These are phyloP conservation scores for Alectoris magna DNA, from an alignment of 2,797 vertebrate species.

Conservation along the genomic window DNA sequence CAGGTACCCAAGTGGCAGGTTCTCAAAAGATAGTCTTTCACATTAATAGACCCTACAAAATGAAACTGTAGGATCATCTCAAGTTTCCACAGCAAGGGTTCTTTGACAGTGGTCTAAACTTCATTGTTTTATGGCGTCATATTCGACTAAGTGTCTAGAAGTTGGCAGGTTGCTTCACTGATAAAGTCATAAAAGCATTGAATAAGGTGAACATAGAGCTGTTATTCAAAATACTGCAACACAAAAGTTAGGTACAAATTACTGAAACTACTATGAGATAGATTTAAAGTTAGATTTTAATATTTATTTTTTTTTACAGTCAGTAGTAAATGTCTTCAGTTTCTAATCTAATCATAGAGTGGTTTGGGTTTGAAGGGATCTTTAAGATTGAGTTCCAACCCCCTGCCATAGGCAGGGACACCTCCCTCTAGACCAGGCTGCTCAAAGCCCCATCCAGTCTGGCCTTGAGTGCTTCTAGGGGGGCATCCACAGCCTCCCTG, in stretches of 20 bases:
- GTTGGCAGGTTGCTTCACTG: not conserved
- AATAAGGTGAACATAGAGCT: not conserved
- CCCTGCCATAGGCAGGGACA: too few relatives aligned
- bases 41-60: not conserved
- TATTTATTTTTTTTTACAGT: not conserved
- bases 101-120: not conserved
- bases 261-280: not conserved
- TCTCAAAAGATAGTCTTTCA: not conserved
- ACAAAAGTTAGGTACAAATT: not conserved
- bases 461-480: too few relatives aligned
- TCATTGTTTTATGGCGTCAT: not conserved
- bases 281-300: not conserved
- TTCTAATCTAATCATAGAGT: too few relatives aligned
- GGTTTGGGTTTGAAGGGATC: too few relatives aligned
- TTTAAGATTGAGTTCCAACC: too few relatives aligned
- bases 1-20: not conserved
- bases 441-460: too few relatives aligned
- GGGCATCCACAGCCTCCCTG: too few relatives aligned
- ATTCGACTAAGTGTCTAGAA: not conserved
- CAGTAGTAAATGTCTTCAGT: not conserved
- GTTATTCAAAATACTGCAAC: not conserved
- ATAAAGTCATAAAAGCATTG: not conserved
- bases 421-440: too few relatives aligned
- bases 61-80: not conserved
- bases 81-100: not conserved